Evolutionary conservation across 2,888 invertebrate species (phyloP).

Genomic region (Papilio demoleus): DNA sequence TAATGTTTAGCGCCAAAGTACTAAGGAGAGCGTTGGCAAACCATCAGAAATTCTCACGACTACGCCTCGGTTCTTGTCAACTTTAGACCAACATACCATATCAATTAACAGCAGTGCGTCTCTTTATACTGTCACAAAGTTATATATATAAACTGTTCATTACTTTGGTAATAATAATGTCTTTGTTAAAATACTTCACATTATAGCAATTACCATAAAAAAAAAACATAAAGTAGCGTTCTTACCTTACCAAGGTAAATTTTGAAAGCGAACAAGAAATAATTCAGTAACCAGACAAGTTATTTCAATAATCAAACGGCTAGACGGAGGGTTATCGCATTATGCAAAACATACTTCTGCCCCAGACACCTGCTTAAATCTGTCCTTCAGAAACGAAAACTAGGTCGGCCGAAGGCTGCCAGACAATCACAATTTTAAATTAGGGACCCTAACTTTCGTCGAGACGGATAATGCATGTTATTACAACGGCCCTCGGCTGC

Average conservation of each 20-base stretch:
- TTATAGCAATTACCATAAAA: not conserved
- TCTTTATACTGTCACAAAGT: constrained; percentile 43
- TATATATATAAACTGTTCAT: not conserved
- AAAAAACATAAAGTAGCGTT: no score
- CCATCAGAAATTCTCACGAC: constrained; percentile 51
- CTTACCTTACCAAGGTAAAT: not conserved
- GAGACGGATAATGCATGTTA: constrained; percentile 50
- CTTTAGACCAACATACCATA: constrained; percentile 45
- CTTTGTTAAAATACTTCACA: not conserved
- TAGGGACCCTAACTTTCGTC: constrained; percentile 60
- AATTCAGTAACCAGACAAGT: constrained; percentile 43
- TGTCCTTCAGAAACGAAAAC: constrained; percentile 75
- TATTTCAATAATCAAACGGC: constrained; percentile 57
- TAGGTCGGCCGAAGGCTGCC: constrained; percentile 76
- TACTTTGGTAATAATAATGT: not conserved
- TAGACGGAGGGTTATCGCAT: constrained; percentile 70
- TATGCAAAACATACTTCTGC: constrained; percentile 69
- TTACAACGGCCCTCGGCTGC: constrained; percentile 46
- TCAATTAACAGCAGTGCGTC: constrained; percentile 45
- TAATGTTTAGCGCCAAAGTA: constrained; percentile 37
- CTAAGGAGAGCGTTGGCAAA: constrained; percentile 52
- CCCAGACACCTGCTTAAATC: constrained; percentile 72
- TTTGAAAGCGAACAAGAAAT: constrained; percentile 23
- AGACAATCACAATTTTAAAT: constrained; percentile 82
- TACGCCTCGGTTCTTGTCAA: constrained; percentile 44